Evolutionary conservation across 2,797 vertebrate genomes (phyloP), one percentile per base, ranked within the genome.

Genomic region (Pseudochaenichthys georgianus): DNA sequence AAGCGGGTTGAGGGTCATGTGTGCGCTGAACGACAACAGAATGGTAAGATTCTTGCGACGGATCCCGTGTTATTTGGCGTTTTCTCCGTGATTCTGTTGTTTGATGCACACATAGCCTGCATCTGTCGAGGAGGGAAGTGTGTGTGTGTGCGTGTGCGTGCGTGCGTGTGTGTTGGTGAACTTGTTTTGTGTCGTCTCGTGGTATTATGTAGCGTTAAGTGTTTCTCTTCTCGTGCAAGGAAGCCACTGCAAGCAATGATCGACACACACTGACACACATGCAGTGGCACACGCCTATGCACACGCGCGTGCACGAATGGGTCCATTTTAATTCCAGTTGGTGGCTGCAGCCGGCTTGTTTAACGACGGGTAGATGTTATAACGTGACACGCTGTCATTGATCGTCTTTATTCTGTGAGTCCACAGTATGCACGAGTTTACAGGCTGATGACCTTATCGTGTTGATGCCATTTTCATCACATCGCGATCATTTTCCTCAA

Each of bases 31-130:
- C 83, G 83, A 88, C 85, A 85, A 67, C 80, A 91, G 90, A 95
- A 95, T 94, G 95, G 95, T 96, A 95, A 96, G 94, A 94, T 82
- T 92, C 87, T 83, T 73, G 82, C 88, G 80, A 21, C 81, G 59
- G 67, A 89, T 83, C 76, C 53, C 83, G 83, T 51, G 82, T 84
- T 79, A 80, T 72, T 51, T 66, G 62, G 64, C 64, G 80, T 85
- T 87, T 90, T 81, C 65, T 83, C 28, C 85, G 88, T 88, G 83
- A 86, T 93, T 94, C 89, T 84, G 62, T 46, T 83, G 79, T 88
- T 86, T 89, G 83, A 85, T 86, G 83, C 84, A 85, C 72, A 66
- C 81, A 85, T 64, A 78, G 74, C 63, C 79, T 63, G 83, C 86
- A 88, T 87, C 81, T 78, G 87, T 81, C 87, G 88, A 73, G 88